Evolutionary conservation across 2,888 invertebrate genomes (phyloP).

Genomic region (Lutraria lutraria): DNA sequence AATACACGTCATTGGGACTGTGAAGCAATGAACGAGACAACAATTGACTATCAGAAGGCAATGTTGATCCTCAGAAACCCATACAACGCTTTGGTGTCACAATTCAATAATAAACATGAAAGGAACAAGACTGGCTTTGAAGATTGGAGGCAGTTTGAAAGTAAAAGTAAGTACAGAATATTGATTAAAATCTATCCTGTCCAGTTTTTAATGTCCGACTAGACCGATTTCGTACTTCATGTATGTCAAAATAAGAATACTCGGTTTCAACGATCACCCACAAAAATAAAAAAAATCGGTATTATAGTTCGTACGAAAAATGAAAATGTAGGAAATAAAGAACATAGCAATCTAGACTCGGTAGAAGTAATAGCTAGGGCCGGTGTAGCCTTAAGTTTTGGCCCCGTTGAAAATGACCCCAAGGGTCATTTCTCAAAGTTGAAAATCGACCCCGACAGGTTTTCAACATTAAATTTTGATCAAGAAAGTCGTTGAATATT

Average conservation of each 20-base stretch:
- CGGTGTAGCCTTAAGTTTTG: too few species aligned
- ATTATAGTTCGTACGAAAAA: too few species aligned
- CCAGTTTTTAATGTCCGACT: background rate
- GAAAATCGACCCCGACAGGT: too few species aligned
- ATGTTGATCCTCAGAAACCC: slow-evolving; percentile 20
- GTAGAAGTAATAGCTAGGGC: too few species aligned
- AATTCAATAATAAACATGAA: background rate
- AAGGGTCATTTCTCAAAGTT: too few species aligned
- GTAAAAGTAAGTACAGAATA: background rate
- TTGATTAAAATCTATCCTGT: background rate
- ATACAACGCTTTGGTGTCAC: slow-evolving; percentile 1
- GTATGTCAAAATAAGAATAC: background rate
- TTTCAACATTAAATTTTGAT: too few species aligned
- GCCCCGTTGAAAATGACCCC: too few species aligned
- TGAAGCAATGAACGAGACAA: background rate
- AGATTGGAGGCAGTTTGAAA: background rate
- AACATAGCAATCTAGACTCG: too few species aligned
- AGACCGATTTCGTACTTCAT: background rate
- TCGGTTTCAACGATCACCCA: too few species aligned
- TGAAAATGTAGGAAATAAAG: too few species aligned
- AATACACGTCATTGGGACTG: background rate
- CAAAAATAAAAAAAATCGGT: too few species aligned
- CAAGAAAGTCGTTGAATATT: too few species aligned
- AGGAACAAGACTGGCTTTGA: background rate
- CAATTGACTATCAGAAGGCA: background rate